A percentile compares a stretch with the other conserved stretches of the same genome.
Conservation (phyloP, 2,113 vertebrate species). For the Barbus barbus region DNA sequence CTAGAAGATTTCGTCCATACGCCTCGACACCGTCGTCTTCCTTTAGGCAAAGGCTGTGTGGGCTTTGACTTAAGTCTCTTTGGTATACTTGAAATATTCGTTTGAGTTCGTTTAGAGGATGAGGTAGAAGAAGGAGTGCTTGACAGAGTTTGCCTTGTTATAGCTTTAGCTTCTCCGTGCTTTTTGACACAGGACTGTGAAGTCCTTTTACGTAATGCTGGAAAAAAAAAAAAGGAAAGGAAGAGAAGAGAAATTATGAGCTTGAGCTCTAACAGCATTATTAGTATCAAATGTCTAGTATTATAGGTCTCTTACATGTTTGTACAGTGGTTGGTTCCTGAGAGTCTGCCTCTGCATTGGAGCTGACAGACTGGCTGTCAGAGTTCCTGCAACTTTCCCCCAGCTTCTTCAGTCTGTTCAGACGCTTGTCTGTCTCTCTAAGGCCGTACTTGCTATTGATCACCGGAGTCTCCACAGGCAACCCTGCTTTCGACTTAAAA, state of each 20-base stretch:
- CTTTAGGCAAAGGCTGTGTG: constrained; percentile 88
- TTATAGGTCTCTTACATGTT: constrained; percentile 71
- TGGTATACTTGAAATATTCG: constrained; percentile 97
- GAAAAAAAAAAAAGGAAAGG: constrained; percentile 27
- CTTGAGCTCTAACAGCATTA: neutral
- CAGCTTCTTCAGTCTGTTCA: constrained; percentile 96
- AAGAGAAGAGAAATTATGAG: constrained; percentile 36
- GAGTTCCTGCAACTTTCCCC: constrained; percentile 91
- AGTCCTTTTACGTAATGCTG: constrained; percentile 90
- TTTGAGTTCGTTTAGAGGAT: constrained; percentile 89
- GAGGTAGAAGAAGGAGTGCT: constrained; percentile 94
- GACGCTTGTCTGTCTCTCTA: constrained; percentile 96
- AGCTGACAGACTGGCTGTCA: constrained; percentile 92
- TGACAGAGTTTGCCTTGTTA: constrained; percentile 83
- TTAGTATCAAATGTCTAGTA: neutral
- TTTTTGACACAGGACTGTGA: constrained; percentile 83
- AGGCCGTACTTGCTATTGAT: constrained; percentile 99
- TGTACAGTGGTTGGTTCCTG: constrained; percentile 93
- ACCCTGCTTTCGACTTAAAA: constrained; percentile 95
- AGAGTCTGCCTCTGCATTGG: constrained; percentile 94
- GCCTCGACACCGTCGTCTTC: constrained; percentile 84
- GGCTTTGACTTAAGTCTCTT: constrained; percentile 93
- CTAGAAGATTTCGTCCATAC: constrained; percentile 80
- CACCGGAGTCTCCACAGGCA: constrained; percentile 88
- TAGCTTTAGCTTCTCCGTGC: constrained; percentile 85